Conservation (phyloP, 1,140 invertebrate genomes). For the Tetragonula clypearis region DNA sequence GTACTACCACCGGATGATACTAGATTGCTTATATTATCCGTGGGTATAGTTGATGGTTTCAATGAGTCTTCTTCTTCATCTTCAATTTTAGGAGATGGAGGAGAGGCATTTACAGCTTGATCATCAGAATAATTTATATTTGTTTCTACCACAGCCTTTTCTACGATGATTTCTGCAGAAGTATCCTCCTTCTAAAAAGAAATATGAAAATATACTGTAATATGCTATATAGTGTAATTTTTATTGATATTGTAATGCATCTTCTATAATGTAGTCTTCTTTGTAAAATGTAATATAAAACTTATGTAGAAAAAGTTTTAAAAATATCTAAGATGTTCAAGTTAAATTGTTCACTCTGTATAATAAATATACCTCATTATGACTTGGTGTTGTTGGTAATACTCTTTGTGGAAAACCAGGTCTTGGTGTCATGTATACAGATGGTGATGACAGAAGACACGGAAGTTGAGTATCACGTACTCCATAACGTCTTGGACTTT, state of each 20-base stretch:
- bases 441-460: slow-evolving; percentile 85
- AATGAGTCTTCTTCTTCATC: slow-evolving; percentile 75
- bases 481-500: slow-evolving; percentile 93
- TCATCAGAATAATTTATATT: slow-evolving; percentile 66
- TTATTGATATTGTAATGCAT: neutral
- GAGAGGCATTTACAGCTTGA: slow-evolving; percentile 60
- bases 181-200: slow-evolving; percentile 73
- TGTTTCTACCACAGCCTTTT: slow-evolving; percentile 76
- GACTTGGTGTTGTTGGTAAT: slow-evolving; percentile 80
- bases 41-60: slow-evolving; percentile 74
- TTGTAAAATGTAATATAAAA: neutral
- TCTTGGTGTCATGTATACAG: slow-evolving; percentile 85
- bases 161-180: slow-evolving; percentile 73
- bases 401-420: slow-evolving; percentile 88
- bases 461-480: slow-evolving; percentile 83
- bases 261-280: neutral
- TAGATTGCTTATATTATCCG: slow-evolving; percentile 77
- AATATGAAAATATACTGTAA: slow-evolving; percentile 13
- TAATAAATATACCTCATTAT: slow-evolving; percentile 73
- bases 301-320: neutral
- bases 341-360: neutral
- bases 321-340: neutral
- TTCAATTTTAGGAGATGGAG: slow-evolving; percentile 64
- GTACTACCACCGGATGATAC: slow-evolving; percentile 81
- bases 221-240: neutral